Evolutionary conservation across 2,888 invertebrate genomes (phyloP), one percentile per base, ranked within the genome.

Genomic region (Troides oblongomaculatus): DNA sequence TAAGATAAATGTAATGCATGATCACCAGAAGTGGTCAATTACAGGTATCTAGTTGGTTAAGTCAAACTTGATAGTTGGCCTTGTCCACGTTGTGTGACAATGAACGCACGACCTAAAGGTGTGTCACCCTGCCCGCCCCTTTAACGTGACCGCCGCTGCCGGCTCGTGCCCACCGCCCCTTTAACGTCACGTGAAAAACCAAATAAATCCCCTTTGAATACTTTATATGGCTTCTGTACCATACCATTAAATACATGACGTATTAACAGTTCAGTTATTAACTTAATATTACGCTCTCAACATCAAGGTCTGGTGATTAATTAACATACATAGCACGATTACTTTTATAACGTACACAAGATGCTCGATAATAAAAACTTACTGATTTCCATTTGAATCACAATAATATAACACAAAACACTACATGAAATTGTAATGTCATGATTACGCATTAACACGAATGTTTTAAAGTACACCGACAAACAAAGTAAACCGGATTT

Each of bases 1-100:
- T 30, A 30, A 30, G 30, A 3, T 30, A 5, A 46, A 46, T 46
- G 14, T 12, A 46, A 46, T 4, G 46, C 46, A 46, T 14, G 3
- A 23, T n/a, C 23, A 58, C 5, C 23, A 46, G 46, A 53, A 66
- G 46, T 50, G 30, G 62, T 30, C 25, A 69, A 69, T 69, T 69
- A 66, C 23, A 30, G 21, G 1, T 50, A 18, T 46, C 66, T 36
- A 62, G 66, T 69, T 62, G 30, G 23, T 62, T 21, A 21, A 21
- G 21, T 21, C 21, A 21, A 21, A 21, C 21, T 21, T 21, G 30
- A 30, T 30, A 5, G 30, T 30, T 30, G 30, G 30, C 30, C 30
- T 30, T 5, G 30, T 30, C 5, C 30, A 30, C 30, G 30, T 30
- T 30, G 5, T 30, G 30, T 30, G 30, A 30, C 3, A 30, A 30